Base-by-base conservation (phyloP, 2,888 invertebrate genomes). In the Hyposoter dolosus region DNA sequence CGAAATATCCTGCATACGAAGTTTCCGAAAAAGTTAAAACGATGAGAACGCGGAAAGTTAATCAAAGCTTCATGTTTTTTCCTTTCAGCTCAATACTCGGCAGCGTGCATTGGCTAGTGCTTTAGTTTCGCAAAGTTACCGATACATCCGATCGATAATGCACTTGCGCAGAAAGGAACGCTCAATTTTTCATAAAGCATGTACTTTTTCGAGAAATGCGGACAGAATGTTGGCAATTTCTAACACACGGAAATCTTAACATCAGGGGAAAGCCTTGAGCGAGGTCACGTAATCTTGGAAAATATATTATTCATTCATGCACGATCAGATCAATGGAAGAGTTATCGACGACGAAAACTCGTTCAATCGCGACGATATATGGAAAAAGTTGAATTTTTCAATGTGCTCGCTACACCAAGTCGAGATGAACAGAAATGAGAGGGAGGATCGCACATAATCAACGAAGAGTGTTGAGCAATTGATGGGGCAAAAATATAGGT, bases 101-200 rank as follows among this genome's bases (percentile, higher is more conserved):
- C 19, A n/a, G 23, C 23, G 19, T 28, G 53, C 32, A 56, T 19
- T 60, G 63, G 28, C 63, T 17, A 71, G 43, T 43, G 53, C 28
- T 79, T 77, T 45, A 32, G n/a, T 60, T 28, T 45, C 32, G 19
- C 35, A 17, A 28, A 69, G 15, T 79, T 71, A 71, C 43, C 79
- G 71, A 69, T 79, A 68, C 60, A 43, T 43, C n/a, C 69, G 65
- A 77, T 77, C 82, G 69, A 82, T 82, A 77, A 77, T 77, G 53
- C 60, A 65, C 77, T 77, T 65, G 69, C 60, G 71, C 35, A 71
- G 76, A 65, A 72, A 43, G 35, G 60, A 76, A 76, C 47, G 71
- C 69, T 72, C 71, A 63, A 77, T 82, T 82, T 71, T 82, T 77
- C 77, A 76, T 69, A 50, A 76, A 50, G 74, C 40, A 40, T 60